Percentiles rank a stretch among this genome's conserved stretches.
Evolutionary conservation across 2,888 invertebrate genomes (phyloP).

Genomic region (Altica lythri): DNA sequence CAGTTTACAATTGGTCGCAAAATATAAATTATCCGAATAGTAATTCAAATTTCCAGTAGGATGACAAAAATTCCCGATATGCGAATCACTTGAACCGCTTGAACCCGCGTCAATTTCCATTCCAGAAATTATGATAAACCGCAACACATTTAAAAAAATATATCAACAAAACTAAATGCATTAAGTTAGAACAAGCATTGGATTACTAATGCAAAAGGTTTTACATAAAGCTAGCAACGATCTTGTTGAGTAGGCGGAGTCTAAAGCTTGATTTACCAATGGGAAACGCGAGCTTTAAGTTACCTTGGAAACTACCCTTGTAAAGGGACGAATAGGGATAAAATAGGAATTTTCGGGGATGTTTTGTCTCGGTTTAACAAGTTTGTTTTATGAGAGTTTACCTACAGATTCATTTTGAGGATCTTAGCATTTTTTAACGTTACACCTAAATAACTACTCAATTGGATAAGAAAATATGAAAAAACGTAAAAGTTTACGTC

Average conservation of each 20-base stretch:
- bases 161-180: slow-evolving; percentile 23
- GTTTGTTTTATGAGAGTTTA: background rate
- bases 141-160: slow-evolving; percentile 14
- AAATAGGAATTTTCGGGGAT: slow-evolving; percentile 21
- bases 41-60: slow-evolving; percentile 45
- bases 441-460: too few species aligned
- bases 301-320: slow-evolving; percentile 46
- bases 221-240: slow-evolving; percentile 39
- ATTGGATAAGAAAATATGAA: too few species aligned
- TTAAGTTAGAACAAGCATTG: slow-evolving; percentile 31
- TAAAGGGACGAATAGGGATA: slow-evolving; percentile 40
- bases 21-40: slow-evolving; percentile 50
- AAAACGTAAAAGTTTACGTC: too few species aligned
- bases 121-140: slow-evolving; percentile 5
- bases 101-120: slow-evolving; percentile 46
- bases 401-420: too few species aligned
- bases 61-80: slow-evolving; percentile 43
- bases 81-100: slow-evolving; percentile 54
- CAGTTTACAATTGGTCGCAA: slow-evolving; percentile 47
- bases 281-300: slow-evolving; percentile 30
- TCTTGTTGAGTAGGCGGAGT: slow-evolving; percentile 31
- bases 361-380: slow-evolving; percentile 5
- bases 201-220: slow-evolving; percentile 35
- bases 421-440: too few species aligned
- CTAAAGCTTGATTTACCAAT: slow-evolving; percentile 38